Percentiles rank a stretch among this genome's conserved stretches.
Evolutionary conservation across 2,888 invertebrate species (phyloP).

Genomic region (Eupithecia subumbrata): DNA sequence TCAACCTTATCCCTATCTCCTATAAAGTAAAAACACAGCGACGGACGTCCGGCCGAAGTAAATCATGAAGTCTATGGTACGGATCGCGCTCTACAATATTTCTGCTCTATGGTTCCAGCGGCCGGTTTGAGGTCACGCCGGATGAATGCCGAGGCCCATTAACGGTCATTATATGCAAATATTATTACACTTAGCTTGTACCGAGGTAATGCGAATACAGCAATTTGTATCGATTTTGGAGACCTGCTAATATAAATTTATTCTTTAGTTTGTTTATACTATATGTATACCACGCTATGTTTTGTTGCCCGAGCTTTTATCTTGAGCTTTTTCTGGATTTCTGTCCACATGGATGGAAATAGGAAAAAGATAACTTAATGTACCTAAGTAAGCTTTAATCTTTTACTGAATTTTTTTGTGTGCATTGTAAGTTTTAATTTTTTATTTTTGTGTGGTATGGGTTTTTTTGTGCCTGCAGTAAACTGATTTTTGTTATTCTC

Average conservation of each 20-base stretch:
- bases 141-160: conserved; percentile 74
- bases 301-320: neutral
- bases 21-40: neutral
- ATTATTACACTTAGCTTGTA: conserved; percentile 65
- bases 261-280: neutral
- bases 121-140: conserved; percentile 74
- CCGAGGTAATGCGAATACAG: conserved; percentile 30
- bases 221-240: conserved; percentile 32
- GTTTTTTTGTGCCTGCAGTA: too few species aligned
- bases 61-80: neutral
- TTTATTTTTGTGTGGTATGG: too few species aligned
- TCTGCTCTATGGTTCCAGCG: conserved; percentile 62
- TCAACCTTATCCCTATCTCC: neutral
- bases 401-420: too few species aligned
- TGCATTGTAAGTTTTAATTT: too few species aligned
- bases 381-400: too few species aligned
- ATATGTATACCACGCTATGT: neutral
- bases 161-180: conserved; percentile 83
- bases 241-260: conserved; percentile 13
- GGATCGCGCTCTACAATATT: conserved; percentile 16
- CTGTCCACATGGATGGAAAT: too few species aligned
- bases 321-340: too few species aligned
- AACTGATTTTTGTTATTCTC: too few species aligned
- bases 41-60: neutral
- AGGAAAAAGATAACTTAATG: too few species aligned